A percentile compares a stretch with the other conserved stretches of the same genome.
These are phyloP conservation scores for Drepana falcataria DNA, from an alignment of 2,888 invertebrate genomes.

Conservation along the genomic window DNA sequence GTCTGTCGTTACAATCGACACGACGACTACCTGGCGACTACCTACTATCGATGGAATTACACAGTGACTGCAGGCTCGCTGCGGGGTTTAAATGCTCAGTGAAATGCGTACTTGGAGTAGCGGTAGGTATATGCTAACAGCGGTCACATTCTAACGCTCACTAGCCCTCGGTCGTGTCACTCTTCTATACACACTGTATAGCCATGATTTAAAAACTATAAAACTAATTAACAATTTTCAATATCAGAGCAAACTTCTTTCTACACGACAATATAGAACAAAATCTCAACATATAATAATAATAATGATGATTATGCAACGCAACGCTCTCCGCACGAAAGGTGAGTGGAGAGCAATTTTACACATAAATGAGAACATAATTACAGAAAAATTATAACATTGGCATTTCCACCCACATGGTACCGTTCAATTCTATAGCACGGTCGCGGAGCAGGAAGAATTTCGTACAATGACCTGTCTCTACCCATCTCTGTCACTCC, in stretches of 20 bases:
- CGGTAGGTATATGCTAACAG: slow-evolving; percentile 21
- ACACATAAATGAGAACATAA: slow-evolving; percentile 34
- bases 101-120: slow-evolving; percentile 44
- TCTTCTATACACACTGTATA: slow-evolving; percentile 15
- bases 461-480: too few relatives aligned
- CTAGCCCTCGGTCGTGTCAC: slow-evolving; percentile 26
- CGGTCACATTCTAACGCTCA: slow-evolving; percentile 35
- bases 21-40: slow-evolving; percentile 56
- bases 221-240: slow-evolving; percentile 62
- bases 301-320: slow-evolving; percentile 40
- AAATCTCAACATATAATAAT: slow-evolving; percentile 24
- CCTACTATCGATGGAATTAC: slow-evolving; percentile 54
- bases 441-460: too few relatives aligned
- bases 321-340: slow-evolving; percentile 28
- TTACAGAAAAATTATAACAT: slow-evolving; percentile 49
- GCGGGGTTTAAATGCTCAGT: slow-evolving; percentile 48
- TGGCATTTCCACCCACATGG: slow-evolving; percentile 35
- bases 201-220: slow-evolving; percentile 32
- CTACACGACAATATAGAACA: slow-evolving; percentile 9
- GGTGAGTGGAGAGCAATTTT: slow-evolving; percentile 22
- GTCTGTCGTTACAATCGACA: slow-evolving; percentile 36
- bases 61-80: slow-evolving; percentile 5
- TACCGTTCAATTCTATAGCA: too few relatives aligned
- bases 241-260: slow-evolving; percentile 9
- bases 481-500: too few relatives aligned